phyloP scores from a whole-genome alignment of 1,140 invertebrate genomes.

The Triops longicaudatus region DNA sequence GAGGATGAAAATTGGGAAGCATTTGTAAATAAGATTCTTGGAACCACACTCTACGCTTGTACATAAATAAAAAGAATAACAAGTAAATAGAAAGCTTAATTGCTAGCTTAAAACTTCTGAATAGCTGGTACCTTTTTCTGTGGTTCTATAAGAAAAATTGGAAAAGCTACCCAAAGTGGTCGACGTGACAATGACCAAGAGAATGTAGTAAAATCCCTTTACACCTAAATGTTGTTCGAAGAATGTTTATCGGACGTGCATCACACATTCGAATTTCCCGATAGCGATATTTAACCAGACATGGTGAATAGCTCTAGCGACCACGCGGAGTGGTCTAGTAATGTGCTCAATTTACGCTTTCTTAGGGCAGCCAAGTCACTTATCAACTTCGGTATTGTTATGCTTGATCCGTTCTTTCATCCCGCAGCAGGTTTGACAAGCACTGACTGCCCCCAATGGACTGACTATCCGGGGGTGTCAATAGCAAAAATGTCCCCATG shows the following conservation, averaged over 20 bases:
- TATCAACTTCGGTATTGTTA: not conserved
- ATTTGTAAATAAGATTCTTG: too few species aligned
- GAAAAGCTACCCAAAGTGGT: not conserved
- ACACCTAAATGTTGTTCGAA: not conserved
- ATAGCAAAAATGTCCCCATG: not conserved
- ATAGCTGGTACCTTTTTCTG: not conserved
- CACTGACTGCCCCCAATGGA: slow-evolving; percentile 3
- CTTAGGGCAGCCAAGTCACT: not conserved
- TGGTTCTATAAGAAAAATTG: too few species aligned
- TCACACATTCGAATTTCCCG: not conserved
- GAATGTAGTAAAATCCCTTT: not conserved
- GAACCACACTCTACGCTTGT: too few species aligned
- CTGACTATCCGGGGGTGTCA: not conserved
- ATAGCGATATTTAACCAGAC: not conserved
- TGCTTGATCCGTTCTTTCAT: slow-evolving; percentile 2
- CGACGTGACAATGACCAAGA: not conserved
- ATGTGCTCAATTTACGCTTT: not conserved
- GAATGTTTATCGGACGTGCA: not conserved
- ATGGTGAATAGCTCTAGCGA: not conserved
- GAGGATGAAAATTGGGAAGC: not conserved
- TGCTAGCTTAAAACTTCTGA: not conserved
- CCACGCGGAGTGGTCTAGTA: not conserved
- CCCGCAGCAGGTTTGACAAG: slow-evolving; percentile 5
- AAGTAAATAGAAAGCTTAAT: not conserved
- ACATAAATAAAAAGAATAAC: not conserved